Conservation (phyloP, 1,140 invertebrate genomes). For the Drosophila repletoides region DNA sequence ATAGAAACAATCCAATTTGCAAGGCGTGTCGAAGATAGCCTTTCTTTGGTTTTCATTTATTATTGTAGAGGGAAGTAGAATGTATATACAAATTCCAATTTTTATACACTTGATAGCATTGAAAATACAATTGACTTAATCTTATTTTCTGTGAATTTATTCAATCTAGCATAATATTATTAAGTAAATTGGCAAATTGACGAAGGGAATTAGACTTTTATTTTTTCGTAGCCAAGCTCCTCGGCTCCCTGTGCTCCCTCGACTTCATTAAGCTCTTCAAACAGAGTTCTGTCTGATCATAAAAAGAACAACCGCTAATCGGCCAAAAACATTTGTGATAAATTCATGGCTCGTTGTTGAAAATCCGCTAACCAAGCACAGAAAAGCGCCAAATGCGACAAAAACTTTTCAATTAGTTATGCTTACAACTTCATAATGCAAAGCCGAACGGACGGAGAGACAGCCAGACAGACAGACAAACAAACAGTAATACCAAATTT, state of each 20-base stretch:
- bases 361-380: conserved; percentile 29
- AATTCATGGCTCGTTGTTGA: conserved; percentile 13
- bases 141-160: too few relatives aligned
- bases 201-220: too few relatives aligned
- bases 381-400: conserved; percentile 32
- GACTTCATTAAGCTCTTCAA: conserved; percentile 17
- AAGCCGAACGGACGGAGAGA: conserved; percentile 45
- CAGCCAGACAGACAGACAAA: conserved; percentile 36
- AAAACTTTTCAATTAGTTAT: conserved; percentile 77
- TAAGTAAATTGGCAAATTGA: conserved; percentile 1
- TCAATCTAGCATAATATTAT: too few relatives aligned
- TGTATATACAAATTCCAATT: too few relatives aligned
- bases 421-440: conserved; percentile 71
- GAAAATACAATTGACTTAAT: too few relatives aligned
- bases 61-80: too few relatives aligned
- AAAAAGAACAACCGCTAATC: conserved; percentile 12
- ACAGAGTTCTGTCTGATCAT: conserved; percentile 18
- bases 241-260: neutral
- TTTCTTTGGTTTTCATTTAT: too few relatives aligned
- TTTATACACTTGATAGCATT: too few relatives aligned
- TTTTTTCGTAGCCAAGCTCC: too few relatives aligned
- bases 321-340: conserved; percentile 20
- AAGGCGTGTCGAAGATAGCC: too few relatives aligned
- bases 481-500: conserved; percentile 65
- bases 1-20: too few relatives aligned